Conservation (phyloP, 2,888 invertebrate species). For the Lymantria monacha region DNA sequence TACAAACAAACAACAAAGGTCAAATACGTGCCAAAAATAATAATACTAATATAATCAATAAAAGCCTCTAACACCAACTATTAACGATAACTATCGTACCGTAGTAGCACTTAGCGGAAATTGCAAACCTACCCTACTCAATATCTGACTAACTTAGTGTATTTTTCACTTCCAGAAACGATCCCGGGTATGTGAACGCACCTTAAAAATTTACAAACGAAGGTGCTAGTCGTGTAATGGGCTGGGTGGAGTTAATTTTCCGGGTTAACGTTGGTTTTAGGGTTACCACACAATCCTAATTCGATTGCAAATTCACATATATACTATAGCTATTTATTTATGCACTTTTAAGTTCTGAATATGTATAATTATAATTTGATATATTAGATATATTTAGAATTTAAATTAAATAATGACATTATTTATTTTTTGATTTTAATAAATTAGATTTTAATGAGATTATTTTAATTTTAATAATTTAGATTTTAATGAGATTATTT, state of each 20-base stretch:
- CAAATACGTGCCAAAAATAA: too few relatives aligned
- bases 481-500: too few relatives aligned
- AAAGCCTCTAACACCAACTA: neutral
- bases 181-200: constrained; percentile 20
- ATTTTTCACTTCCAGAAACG: constrained; percentile 19
- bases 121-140: constrained; percentile 4
- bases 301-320: constrained; percentile 20
- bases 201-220: constrained; percentile 33
- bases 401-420: too few relatives aligned
- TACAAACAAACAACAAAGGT: too few relatives aligned
- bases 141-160: constrained; percentile 13
- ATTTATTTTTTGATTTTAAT: too few relatives aligned
- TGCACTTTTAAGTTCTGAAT: too few relatives aligned
- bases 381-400: too few relatives aligned
- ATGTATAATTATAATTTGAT: too few relatives aligned
- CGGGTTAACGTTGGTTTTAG: constrained; percentile 57
- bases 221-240: constrained; percentile 45
- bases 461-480: too few relatives aligned
- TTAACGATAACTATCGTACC: constrained; percentile 1
- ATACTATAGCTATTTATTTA: too few relatives aligned
- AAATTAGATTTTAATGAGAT: too few relatives aligned
- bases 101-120: constrained; percentile 5
- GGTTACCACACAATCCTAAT: constrained; percentile 46
- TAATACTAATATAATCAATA: too few relatives aligned
- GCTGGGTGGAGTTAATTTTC: constrained; percentile 65